These are phyloP conservation scores for Lordiphosa fenestrarum DNA, from an alignment of 2,888 invertebrate genomes.

Conservation along the genomic window DNA sequence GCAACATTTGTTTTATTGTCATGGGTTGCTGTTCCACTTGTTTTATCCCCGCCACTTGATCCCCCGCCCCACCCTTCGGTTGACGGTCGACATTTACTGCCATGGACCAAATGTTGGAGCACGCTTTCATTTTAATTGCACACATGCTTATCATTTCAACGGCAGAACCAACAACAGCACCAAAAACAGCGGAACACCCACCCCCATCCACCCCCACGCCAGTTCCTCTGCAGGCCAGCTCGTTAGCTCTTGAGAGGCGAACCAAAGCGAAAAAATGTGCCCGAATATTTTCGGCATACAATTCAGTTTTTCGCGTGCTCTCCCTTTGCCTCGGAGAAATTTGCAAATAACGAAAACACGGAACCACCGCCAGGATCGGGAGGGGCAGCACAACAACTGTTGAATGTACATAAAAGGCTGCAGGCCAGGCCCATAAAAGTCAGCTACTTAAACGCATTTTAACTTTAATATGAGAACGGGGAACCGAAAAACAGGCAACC, in stretches of 20 bases:
- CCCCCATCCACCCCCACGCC: too few species aligned
- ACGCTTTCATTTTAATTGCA: constrained; percentile 75
- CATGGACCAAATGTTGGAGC: constrained; percentile 42
- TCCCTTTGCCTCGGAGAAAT: constrained; percentile 21
- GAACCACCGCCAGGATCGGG: constrained; percentile 18
- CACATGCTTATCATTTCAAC: constrained; percentile 76
- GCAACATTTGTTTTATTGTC: constrained; percentile 70
- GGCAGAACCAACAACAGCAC: constrained; percentile 44
- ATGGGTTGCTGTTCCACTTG: constrained; percentile 40
- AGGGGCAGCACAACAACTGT: constrained; percentile 50
- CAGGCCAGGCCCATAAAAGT: constrained; percentile 58
- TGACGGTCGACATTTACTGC: constrained; percentile 33
- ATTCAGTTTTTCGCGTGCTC: constrained; percentile 31
- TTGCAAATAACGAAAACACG: constrained; percentile 39
- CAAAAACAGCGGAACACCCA: constrained; percentile 17
- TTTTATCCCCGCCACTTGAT: constrained; percentile 1
- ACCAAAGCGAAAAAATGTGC: constrained; percentile 34
- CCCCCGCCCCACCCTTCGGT: constrained; percentile 9
- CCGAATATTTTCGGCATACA: constrained; percentile 51
- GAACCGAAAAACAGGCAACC: constrained; percentile 8
- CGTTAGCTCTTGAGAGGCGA: constrained; percentile 50
- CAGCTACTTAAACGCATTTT: constrained; percentile 69
- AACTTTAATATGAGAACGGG: constrained; percentile 46
- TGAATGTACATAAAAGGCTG: constrained; percentile 48
- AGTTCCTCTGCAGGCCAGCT: constrained; percentile 37